These are phyloP conservation scores for Helostoma temminkii DNA, from an alignment of 2,797 vertebrate species.

Conservation along the genomic window DNA sequence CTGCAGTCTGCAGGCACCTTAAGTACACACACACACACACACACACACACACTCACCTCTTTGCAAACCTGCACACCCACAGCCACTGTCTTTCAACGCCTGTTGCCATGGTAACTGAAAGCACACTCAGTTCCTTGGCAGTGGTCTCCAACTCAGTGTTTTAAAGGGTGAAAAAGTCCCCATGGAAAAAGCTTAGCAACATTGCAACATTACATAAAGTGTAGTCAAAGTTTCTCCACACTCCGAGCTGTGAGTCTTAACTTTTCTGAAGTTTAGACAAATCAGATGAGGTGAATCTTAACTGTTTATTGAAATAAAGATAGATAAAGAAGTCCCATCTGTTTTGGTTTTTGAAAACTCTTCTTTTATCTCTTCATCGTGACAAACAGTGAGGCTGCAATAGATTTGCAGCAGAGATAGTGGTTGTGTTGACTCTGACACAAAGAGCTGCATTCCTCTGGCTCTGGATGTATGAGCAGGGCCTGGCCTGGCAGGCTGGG, in stretches of 20 bases:
- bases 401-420: constrained; percentile 25
- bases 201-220: neutral
- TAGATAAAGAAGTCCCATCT: too few species aligned
- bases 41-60: constrained; percentile 7
- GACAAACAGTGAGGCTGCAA: neutral
- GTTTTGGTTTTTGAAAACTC: neutral
- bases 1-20: too few species aligned
- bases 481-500: constrained; percentile 21
- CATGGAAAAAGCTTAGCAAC: constrained; percentile 10
- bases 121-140: constrained; percentile 45
- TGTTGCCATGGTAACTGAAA: constrained; percentile 68
- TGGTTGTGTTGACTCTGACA: constrained; percentile 42
- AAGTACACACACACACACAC: neutral
- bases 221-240: neutral
- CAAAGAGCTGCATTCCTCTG: constrained; percentile 55
- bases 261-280: neutral
- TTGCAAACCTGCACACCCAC: neutral
- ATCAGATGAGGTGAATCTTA: neutral
- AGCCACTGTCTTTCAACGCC: constrained; percentile 32
- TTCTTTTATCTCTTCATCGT: neutral
- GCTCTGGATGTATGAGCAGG: constrained; percentile 20
- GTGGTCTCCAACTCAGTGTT: constrained; percentile 10
- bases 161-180: constrained; percentile 40
- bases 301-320: too few species aligned
- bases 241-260: neutral